Base-by-base conservation (phyloP, 1,140 invertebrate species). In the Thaumatotibia leucotreta region DNA sequence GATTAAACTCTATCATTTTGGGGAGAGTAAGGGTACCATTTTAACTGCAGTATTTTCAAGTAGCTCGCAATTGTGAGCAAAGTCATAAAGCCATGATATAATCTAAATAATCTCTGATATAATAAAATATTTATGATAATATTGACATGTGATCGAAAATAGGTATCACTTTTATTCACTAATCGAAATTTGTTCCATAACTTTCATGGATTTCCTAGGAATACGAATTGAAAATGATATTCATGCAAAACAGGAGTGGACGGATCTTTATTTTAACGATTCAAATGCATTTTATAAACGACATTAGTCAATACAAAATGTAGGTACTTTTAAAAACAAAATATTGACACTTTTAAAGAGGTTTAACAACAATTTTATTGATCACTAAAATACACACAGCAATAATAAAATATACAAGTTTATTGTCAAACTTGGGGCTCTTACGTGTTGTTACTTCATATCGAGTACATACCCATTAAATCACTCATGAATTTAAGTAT, bases 401-500 rank as follows among this genome's bases (percentile, higher is more conserved):
- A 58, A 58, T 29, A 58, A 58, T 58, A 58, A 58, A 58, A 58
- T 58, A 20, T 58, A 58, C 24, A 20, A 14, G 27, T 58, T 58
- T 58, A 58, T 58, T 29, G 52, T 58, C 4, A 58, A 58, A 27
- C 4, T 31, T 31, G 24, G 24, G 14, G n/a, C 27, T 58, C 39
- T 69, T 76, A 65, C 68, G 73, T 70, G 49, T 65, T 65, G 69
- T 45, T 66, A 65, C 58, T 77, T 82, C 80, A 79, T 79, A 75
- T 74, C 72, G 69, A 72, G 52, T 29, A 29, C 70, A 68, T 75
- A 80, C 73, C 77, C 76, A 85, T 87, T 87, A 86, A 87, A 84
- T 87, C 84, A 86, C 72, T 82, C 85, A 88, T 86, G 84, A 85
- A 82, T 88, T 86, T 85, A 84, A 88, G 74, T 75, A 80, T 88